Percentiles rank a stretch among this genome's conserved stretches.
These are phyloP conservation scores for Odontomyia ornata DNA, from an alignment of 2,888 invertebrate species.

Conservation along the genomic window DNA sequence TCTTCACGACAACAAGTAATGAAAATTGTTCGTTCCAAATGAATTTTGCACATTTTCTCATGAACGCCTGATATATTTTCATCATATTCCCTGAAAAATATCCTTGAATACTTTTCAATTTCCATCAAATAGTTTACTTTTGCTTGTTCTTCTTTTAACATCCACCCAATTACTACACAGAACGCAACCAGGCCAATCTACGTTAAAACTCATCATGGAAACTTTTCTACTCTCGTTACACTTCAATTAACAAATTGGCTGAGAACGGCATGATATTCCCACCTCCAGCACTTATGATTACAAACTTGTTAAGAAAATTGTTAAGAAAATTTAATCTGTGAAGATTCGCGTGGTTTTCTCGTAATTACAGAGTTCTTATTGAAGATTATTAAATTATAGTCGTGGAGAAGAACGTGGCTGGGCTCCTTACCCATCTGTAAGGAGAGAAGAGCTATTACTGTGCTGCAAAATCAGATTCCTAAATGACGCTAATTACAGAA, in stretches of 20 bases:
- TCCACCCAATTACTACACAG: background rate
- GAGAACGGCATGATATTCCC: slow-evolving; percentile 13
- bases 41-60: too few relatives aligned
- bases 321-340: slow-evolving; percentile 25
- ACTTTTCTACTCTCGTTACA: slow-evolving; percentile 30
- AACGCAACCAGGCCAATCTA: slow-evolving; percentile 7
- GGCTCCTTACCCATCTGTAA: background rate
- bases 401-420: background rate
- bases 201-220: slow-evolving; percentile 7
- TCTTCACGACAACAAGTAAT: too few relatives aligned
- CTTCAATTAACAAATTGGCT: slow-evolving; percentile 39
- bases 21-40: too few relatives aligned
- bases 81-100: too few relatives aligned
- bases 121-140: background rate
- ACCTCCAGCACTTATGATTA: slow-evolving; percentile 33
- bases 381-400: slow-evolving; percentile 37
- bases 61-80: too few relatives aligned
- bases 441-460: too few relatives aligned
- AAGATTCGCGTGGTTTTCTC: background rate
- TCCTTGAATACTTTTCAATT: background rate
- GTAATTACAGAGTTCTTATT: slow-evolving; percentile 30
- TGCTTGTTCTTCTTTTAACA: background rate
- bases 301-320: slow-evolving; percentile 40
- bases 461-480: background rate
- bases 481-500: slow-evolving; percentile 2